Evolutionary conservation across 2,888 invertebrate genomes (phyloP).

Genomic region (Eutolmus rufibarbis): DNA sequence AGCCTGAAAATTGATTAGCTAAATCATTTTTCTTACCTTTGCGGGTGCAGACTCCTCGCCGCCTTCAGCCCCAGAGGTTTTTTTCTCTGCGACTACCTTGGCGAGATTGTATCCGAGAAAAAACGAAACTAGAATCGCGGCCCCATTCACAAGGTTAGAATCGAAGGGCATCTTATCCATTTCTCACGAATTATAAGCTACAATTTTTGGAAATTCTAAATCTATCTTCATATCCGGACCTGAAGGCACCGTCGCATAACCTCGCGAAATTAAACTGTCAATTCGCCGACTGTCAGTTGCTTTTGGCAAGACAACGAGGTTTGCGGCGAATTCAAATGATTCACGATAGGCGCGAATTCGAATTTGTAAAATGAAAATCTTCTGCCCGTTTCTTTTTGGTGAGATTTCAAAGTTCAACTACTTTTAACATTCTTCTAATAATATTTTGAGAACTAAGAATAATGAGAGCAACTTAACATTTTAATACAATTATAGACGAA

Average conservation of each 20-base stretch:
- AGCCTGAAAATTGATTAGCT: neutral
- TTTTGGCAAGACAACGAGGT: neutral
- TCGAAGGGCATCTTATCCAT: conserved; percentile 42
- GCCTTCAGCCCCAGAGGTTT: neutral
- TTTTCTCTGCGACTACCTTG: conserved; percentile 39
- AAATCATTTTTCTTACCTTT: neutral
- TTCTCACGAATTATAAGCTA: neutral
- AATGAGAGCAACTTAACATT: too few species aligned
- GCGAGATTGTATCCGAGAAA: conserved; percentile 62
- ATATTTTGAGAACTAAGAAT: too few species aligned
- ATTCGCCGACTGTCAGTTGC: neutral
- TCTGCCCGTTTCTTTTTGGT: too few species aligned
- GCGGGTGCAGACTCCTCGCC: neutral
- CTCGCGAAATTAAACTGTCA: neutral
- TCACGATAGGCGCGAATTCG: neutral
- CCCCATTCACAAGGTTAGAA: conserved; percentile 60
- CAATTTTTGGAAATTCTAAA: neutral
- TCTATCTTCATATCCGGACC: neutral
- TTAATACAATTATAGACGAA: too few species aligned
- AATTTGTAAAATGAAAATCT: neutral
- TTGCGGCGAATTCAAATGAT: neutral
- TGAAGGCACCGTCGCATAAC: neutral
- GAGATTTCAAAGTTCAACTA: too few species aligned
- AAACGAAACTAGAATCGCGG: conserved; percentile 62
- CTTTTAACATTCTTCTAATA: too few species aligned